These are phyloP conservation scores for Sprattus sprattus DNA, from an alignment of 2,113 vertebrate genomes.

Conservation along the genomic window DNA sequence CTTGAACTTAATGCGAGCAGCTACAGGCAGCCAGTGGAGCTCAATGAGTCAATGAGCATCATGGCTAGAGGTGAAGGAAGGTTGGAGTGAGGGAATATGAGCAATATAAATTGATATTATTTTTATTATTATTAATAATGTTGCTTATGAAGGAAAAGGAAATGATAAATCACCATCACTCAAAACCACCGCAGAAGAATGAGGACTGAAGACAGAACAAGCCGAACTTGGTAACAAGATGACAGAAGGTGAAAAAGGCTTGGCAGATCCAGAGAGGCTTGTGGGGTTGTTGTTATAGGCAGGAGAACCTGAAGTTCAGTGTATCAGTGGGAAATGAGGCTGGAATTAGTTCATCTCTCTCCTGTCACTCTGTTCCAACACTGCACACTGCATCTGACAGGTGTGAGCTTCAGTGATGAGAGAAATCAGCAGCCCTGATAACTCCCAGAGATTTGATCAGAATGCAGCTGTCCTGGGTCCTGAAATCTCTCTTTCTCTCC, in stretches of 20 bases:
- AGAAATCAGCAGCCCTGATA: not conserved
- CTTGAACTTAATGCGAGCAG: too few species aligned
- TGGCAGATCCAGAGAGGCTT: not conserved
- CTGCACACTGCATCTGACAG: not conserved
- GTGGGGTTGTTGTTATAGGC: not conserved
- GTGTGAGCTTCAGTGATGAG: not conserved
- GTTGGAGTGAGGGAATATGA: not conserved
- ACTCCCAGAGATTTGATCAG: not conserved
- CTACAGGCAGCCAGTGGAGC: too few species aligned
- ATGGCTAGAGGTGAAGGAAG: not conserved
- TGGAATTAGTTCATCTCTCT: not conserved
- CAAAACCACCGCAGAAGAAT: not conserved
- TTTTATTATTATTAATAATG: too few species aligned
- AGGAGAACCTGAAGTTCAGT: not conserved
- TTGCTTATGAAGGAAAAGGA: not conserved
- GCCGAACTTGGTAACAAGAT: not conserved
- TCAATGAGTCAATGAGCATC: too few species aligned
- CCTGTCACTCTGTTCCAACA: not conserved
- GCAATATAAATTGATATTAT: too few species aligned
- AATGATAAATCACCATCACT: not conserved
- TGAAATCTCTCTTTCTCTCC: not conserved
- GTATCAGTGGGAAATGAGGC: not conserved
- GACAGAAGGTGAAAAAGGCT: not conserved
- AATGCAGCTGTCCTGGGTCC: not conserved
- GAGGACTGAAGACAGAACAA: not conserved